These are phyloP conservation scores for Ptycholaimellus sp. DNA, from an alignment of 2,888 invertebrate genomes.

Conservation along the genomic window DNA sequence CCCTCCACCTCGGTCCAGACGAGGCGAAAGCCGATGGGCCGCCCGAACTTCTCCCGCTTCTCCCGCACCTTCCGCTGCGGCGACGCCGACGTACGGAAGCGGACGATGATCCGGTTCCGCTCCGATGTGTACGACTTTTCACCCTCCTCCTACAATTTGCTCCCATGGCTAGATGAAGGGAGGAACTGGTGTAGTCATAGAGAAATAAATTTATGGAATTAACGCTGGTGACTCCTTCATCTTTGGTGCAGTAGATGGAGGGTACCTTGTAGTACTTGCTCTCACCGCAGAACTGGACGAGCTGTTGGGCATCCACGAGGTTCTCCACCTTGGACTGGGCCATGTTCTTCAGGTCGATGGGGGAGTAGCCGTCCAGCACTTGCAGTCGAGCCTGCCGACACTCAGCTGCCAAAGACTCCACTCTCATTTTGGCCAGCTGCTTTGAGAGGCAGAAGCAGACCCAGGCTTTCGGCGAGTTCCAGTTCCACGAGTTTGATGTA, in stretches of 20 bases:
- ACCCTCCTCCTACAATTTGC: too few species aligned
- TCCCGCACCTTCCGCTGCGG: slow-evolving; percentile 10
- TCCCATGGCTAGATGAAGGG: too few species aligned
- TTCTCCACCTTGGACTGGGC: neutral
- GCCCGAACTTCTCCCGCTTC: slow-evolving; percentile 11
- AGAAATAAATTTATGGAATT: too few species aligned
- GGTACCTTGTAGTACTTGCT: slow-evolving; percentile 28
- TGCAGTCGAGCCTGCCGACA: neutral
- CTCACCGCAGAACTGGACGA: slow-evolving; percentile 27
- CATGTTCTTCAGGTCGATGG: slow-evolving; percentile 1
- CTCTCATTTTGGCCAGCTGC: too few species aligned
- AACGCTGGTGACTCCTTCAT: too few species aligned
- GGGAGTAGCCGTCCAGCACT: slow-evolving; percentile 1
- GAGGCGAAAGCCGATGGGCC: slow-evolving; percentile 23
- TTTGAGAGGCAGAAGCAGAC: slow-evolving; percentile 9
- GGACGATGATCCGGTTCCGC: slow-evolving; percentile 26
- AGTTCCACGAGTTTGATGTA: slow-evolving; percentile 28
- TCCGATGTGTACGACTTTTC: slow-evolving; percentile 27
- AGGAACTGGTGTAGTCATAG: too few species aligned
- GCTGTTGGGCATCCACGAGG: neutral
- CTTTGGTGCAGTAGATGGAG: too few species aligned
- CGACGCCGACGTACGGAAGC: slow-evolving; percentile 17
- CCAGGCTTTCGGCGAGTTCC: slow-evolving; percentile 21
- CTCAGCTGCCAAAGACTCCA: too few species aligned
- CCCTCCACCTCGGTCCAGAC: slow-evolving; percentile 24